Evolutionary conservation across 2,888 invertebrate genomes (phyloP), one percentile per base, ranked within the genome.

Genomic region (Carterocephalus palaemon): DNA sequence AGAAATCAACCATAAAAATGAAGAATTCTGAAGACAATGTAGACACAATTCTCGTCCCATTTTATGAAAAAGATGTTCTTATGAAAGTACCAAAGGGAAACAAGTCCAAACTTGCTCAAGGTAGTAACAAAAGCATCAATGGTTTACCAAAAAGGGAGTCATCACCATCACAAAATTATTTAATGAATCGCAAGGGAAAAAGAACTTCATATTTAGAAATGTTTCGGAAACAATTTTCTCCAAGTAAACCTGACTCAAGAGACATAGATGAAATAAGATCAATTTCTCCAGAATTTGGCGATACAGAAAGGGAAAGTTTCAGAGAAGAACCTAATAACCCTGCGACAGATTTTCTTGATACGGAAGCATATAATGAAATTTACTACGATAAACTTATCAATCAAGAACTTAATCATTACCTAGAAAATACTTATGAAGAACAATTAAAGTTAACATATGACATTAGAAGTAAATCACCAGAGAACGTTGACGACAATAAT

Each of bases 11-110:
- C 2, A 16, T 57, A 8, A 69, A 64, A 48, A 41, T 57, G 34
- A 53, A 50, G 39, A 8, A 26, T 15, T 57, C 62, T 1, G 70
- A 74, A 15, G 73, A 76, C 22, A 70, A 77, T 46, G 67, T 77
- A n/a, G 75, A 83, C 39, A 84, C 82, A 2, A 82, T 86, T 57
- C 65, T 84, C 2, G 85, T 86, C 2, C 86, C 86, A 1, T 85
- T 86, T 60, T 86, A 85, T 50, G 86, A 86, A 60, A 79, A 83
- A 43, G 86, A 86, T 55, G 75, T 85, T 13, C 70, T 86, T 24
- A 75, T 86, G 48, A 79, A 81, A 59, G 71, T 86, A 38, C 69
- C 78, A 7, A 84, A 79, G 57, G 59, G 59, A 12, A 64, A 63
- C 16, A 73, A 69, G 54, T 63, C 56, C 45, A 65, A 62, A 29